Conservation (phyloP, 2,888 invertebrate species). For the Catocala sponsa region DNA sequence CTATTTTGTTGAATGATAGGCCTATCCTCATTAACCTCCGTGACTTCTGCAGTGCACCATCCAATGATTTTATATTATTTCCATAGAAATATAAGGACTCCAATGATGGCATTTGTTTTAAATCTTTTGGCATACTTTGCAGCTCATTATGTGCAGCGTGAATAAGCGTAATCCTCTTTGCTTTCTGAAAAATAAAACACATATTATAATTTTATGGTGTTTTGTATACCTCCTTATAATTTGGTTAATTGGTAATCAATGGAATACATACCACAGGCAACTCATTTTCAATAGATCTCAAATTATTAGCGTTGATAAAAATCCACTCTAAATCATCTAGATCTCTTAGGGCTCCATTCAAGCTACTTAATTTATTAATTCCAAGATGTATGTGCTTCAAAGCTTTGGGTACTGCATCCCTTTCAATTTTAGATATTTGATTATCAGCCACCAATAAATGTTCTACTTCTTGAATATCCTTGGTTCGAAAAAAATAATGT, state of each 20-base stretch:
- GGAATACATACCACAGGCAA: slow-evolving; percentile 89
- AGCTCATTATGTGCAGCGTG: slow-evolving; percentile 93
- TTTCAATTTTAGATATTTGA: slow-evolving; percentile 91
- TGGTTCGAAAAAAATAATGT: slow-evolving; percentile 2
- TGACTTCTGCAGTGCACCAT: slow-evolving; percentile 91
- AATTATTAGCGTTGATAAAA: slow-evolving; percentile 92
- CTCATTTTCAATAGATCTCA: slow-evolving; percentile 92
- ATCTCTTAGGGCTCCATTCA: slow-evolving; percentile 93
- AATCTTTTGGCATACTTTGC: slow-evolving; percentile 91
- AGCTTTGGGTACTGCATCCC: slow-evolving; percentile 91
- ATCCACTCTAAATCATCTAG: slow-evolving; percentile 92
- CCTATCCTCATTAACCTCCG: slow-evolving; percentile 90
- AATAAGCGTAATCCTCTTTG: slow-evolving; percentile 90
- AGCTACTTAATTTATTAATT: slow-evolving; percentile 90
- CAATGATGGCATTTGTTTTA: slow-evolving; percentile 90
- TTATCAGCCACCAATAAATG: slow-evolving; percentile 93
- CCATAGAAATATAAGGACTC: slow-evolving; percentile 92
- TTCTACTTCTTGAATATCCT: slow-evolving; percentile 88
- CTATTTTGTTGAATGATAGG: slow-evolving; percentile 92
- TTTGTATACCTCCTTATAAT: neutral
- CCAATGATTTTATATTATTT: slow-evolving; percentile 91
- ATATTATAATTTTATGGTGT: slow-evolving; percentile 6
- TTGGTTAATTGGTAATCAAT: neutral
- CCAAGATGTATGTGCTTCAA: slow-evolving; percentile 92
- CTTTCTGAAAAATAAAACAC: slow-evolving; percentile 71